phyloP scores from a whole-genome alignment of 2,888 invertebrate species.

The Limnephilus marmoratus region DNA sequence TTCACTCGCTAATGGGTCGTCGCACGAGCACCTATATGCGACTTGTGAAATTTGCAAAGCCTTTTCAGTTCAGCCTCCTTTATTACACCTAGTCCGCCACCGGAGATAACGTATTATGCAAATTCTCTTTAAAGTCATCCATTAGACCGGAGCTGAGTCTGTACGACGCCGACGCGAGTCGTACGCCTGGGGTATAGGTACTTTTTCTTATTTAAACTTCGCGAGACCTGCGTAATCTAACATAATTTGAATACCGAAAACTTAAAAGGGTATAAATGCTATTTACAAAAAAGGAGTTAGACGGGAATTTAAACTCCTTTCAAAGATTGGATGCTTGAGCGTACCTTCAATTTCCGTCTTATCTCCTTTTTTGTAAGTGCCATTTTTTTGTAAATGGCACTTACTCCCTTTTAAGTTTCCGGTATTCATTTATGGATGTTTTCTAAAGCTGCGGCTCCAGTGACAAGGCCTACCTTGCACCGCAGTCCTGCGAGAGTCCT shows the following conservation, averaged over 20 bases:
- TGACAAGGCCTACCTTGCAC: no score
- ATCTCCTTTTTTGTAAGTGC: no score
- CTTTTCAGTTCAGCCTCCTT: not conserved
- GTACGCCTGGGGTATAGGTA: not conserved
- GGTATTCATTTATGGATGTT: not conserved
- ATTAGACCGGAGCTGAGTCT: not conserved
- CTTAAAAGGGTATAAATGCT: no score
- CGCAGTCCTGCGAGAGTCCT: no score
- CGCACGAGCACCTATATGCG: not conserved
- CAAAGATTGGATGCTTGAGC: no score
- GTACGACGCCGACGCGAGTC: not conserved
- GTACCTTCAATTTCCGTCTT: no score
- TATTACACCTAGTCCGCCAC: not conserved
- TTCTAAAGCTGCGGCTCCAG: not conserved
- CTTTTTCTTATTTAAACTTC: not conserved
- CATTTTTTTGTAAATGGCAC: no score
- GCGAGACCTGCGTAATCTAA: not conserved
- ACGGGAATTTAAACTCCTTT: no score
- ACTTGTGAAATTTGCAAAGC: not conserved
- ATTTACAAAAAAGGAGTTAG: no score
- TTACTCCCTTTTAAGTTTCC: no score
- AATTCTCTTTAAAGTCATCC: not conserved
- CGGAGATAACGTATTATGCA: not conserved
- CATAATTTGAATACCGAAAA: no score
- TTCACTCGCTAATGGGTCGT: not conserved